phyloP scores from a whole-genome alignment of 2,888 invertebrate species.

The Phymatocera aterrima region DNA sequence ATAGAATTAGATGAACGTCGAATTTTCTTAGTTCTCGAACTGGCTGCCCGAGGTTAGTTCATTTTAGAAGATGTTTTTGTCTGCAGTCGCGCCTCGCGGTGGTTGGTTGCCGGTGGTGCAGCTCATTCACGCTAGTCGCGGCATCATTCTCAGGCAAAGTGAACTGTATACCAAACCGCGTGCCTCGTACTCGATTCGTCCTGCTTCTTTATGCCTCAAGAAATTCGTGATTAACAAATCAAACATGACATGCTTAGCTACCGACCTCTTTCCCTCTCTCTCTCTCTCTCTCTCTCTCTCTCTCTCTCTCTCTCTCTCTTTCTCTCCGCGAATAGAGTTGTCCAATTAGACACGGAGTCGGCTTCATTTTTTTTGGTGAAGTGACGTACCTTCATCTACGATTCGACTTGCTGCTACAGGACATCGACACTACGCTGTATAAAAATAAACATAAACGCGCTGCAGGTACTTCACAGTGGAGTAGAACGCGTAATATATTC shows the following conservation, averaged over 20 bases:
- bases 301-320: background rate
- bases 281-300: no score
- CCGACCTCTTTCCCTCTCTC: background rate
- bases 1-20: background rate
- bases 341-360: conserved; percentile 2
- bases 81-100: background rate
- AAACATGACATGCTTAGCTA: conserved; percentile 33
- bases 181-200: conserved; percentile 29
- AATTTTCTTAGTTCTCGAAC: background rate
- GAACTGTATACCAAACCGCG: background rate
- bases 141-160: background rate
- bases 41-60: conserved; percentile 22
- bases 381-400: conserved; percentile 12
- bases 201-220: conserved; percentile 13
- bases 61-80: background rate
- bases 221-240: conserved; percentile 40
- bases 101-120: background rate
- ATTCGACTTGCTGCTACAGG: background rate
- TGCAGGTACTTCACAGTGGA: no score
- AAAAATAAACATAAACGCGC: background rate
- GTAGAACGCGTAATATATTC: no score
- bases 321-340: conserved; percentile 23
- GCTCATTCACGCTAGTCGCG: conserved; percentile 16
- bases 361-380: background rate
- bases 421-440: background rate